phyloP scores from a whole-genome alignment of 2,888 invertebrate genomes.

The Phymatocera aterrima region DNA sequence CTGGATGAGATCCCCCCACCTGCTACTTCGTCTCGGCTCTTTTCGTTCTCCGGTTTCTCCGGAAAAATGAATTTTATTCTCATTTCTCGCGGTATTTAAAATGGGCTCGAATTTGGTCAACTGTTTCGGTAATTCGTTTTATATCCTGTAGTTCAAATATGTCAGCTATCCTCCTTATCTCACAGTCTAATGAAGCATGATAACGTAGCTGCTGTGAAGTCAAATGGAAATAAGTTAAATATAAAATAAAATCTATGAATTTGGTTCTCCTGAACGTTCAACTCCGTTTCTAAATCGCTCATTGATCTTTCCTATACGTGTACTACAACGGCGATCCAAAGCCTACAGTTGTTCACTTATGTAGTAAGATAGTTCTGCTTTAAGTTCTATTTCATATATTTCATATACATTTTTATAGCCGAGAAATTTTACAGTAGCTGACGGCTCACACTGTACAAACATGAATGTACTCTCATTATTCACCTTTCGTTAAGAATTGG shows the following conservation, averaged over 20 bases:
- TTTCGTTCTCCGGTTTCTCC: not conserved
- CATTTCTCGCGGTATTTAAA: not conserved
- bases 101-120: not conserved
- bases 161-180: slow-evolving; percentile 15
- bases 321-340: not conserved
- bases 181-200: not conserved
- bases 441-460: no score
- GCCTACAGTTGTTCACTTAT: not conserved
- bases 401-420: no score
- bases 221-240: not conserved
- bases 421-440: no score
- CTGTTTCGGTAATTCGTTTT: not conserved
- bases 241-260: not conserved
- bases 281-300: not conserved
- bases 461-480: no score
- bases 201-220: slow-evolving; percentile 28
- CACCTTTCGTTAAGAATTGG: not conserved
- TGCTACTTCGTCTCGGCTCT: not conserved
- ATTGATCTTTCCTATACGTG: not conserved
- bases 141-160: not conserved
- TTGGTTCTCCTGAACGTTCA: not conserved
- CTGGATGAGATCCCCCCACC: no score
- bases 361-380: not conserved
- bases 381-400: no score
- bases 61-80: not conserved